Base-by-base conservation (phyloP, 1,140 invertebrate genomes). In the Zaprionus nigranus region DNA sequence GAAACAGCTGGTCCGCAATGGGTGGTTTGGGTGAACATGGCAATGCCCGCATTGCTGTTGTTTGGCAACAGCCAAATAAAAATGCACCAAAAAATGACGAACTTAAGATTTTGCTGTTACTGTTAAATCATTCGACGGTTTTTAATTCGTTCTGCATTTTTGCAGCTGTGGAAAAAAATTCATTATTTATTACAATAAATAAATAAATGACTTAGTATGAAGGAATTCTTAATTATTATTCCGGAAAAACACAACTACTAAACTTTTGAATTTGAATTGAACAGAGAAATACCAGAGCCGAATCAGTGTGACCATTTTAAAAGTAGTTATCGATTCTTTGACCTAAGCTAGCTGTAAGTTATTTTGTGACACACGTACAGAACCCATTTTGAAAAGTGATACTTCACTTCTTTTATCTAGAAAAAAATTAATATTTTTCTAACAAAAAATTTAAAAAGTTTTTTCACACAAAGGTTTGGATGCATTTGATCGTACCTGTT, bases 1-100 rank as follows among this genome's bases (percentile, higher is more conserved):
- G 49, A 69, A 70, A 70, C 72, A 75, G 72, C 72, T 75, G 72
- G 53, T 20, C 30, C 49, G 36, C 54, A 53, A 30, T 66, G 36
- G 38, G 22, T 43, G 54, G 34, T 40, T 54, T 13, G 30, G 30
- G 53, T 46, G 62, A 34, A 30, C 28, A 38, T 38, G 30, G 22
- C 34, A 54, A 24, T 26, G 30, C 51, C 38, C 15, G 20, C 30
- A 30, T 49, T 46, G 22, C 13, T 46, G 20, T 26, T 62, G 60
- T 51, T 62, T 17, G 13, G 26, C 43, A 30, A 26, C 17, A 46
- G 7, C n/a, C n/a, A 17, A 57, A 28, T 30, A 12, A 36, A 13
- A 56, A 56, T 28, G 56, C 34, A 58, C 56, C 17, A 58, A 36
- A 58, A 38, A 58, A 58, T 34, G 26, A 36, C 56, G 20, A 58